Evolutionary conservation across 2,888 invertebrate genomes (phyloP).

Genomic region (Lypha dubia): DNA sequence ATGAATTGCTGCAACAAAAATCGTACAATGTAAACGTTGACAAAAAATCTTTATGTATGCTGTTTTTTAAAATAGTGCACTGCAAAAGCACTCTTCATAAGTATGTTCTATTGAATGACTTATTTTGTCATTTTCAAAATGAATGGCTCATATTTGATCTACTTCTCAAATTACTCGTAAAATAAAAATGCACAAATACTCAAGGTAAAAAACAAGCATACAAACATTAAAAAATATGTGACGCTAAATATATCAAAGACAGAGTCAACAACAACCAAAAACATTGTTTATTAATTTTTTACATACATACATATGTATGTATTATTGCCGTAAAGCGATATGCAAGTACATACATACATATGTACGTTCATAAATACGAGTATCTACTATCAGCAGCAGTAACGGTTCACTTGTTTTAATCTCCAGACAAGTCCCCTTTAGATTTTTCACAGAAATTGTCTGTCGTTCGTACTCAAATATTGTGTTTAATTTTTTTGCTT

Average conservation of each 20-base stretch:
- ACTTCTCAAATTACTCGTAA: slow-evolving; percentile 55
- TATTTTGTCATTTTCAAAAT: neutral
- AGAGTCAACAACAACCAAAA: slow-evolving; percentile 33
- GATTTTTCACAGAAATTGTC: slow-evolving; percentile 33
- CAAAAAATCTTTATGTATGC: too few species aligned
- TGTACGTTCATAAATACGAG: neutral
- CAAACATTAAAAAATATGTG: slow-evolving; percentile 25
- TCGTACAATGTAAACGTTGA: too few species aligned
- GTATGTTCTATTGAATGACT: neutral
- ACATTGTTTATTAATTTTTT: slow-evolving; percentile 39
- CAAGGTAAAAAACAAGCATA: slow-evolving; percentile 50
- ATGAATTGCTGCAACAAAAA: too few species aligned
- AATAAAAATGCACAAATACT: slow-evolving; percentile 32
- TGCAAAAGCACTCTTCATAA: too few species aligned
- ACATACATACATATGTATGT: too few species aligned
- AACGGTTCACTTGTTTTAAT: slow-evolving; percentile 59
- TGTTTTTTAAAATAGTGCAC: too few species aligned
- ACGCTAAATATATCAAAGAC: slow-evolving; percentile 16
- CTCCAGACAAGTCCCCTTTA: slow-evolving; percentile 46
- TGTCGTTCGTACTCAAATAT: slow-evolving; percentile 8
- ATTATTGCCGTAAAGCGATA: neutral
- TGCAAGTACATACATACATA: neutral
- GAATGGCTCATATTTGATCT: slow-evolving; percentile 20
- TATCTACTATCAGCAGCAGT: slow-evolving; percentile 7
- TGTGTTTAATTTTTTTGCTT: slow-evolving; percentile 8